Percentiles rank a stretch among this genome's conserved stretches.
phyloP scores from a whole-genome alignment of 2,888 invertebrate species.

The Diogma glabrata region DNA sequence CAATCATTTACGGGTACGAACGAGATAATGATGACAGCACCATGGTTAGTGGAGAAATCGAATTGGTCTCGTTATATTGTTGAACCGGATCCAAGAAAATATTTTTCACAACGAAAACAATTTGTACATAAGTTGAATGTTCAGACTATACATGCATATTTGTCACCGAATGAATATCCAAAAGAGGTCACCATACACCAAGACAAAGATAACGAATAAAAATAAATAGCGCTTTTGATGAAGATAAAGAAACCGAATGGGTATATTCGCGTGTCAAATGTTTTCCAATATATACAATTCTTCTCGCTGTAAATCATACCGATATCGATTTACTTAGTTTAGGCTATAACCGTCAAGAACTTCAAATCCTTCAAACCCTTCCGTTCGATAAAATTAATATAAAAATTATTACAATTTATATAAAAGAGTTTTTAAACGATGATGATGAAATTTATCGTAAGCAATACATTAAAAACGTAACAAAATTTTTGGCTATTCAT shows the following conservation, averaged over 20 bases:
- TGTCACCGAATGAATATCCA: slow-evolving; percentile 64
- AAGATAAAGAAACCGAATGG: slow-evolving; percentile 39
- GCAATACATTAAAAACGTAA: slow-evolving; percentile 31
- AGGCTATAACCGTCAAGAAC: slow-evolving; percentile 36
- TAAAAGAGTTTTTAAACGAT: slow-evolving; percentile 20
- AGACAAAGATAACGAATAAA: slow-evolving; percentile 40
- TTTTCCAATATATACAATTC: slow-evolving; percentile 70
- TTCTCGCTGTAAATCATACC: slow-evolving; percentile 62
- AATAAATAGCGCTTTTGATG: slow-evolving; percentile 41
- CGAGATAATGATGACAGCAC: slow-evolving; percentile 50
- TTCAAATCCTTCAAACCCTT: slow-evolving; percentile 36
- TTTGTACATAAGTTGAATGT: slow-evolving; percentile 45
- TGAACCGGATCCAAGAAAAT: slow-evolving; percentile 68
- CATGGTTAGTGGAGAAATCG: slow-evolving; percentile 56
- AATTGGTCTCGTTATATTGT: slow-evolving; percentile 66
- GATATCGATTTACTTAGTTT: slow-evolving; percentile 59
- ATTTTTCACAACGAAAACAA: slow-evolving; percentile 49
- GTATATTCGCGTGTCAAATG: slow-evolving; percentile 68
- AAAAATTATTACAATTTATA: slow-evolving; percentile 35
- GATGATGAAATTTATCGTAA: slow-evolving; percentile 15
- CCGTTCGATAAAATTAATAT: slow-evolving; percentile 35
- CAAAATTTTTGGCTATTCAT: slow-evolving; percentile 36
- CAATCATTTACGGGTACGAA: slow-evolving; percentile 50
- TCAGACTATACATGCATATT: slow-evolving; percentile 62
- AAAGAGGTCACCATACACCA: slow-evolving; percentile 52